Conservation (phyloP, 1,140 invertebrate genomes). For the Scylla paramamosain region DNA sequence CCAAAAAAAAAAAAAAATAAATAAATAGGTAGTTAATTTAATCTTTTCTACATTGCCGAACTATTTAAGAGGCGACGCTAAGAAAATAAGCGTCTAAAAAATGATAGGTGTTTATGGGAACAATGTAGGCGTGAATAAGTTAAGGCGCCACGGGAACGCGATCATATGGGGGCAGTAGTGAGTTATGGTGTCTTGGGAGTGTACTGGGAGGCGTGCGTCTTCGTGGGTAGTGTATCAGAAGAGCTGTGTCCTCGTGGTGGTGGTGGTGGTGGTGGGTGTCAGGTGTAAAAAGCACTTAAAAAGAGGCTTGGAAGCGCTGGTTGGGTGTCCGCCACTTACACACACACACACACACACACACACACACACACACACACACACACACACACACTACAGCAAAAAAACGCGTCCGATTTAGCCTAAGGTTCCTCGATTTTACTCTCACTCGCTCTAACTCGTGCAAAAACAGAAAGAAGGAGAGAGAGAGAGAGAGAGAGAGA, state of each 20-base stretch:
- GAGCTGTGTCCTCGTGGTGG: background rate
- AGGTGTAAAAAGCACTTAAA: background rate
- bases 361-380: conserved; percentile 12
- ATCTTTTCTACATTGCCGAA: no score
- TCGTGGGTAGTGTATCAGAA: background rate
- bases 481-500: background rate
- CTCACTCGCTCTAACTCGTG: no score
- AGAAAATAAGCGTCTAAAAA: no score
- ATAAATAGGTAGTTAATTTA: no score
- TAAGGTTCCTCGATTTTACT: background rate
- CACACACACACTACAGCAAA: background rate
- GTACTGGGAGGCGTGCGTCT: no score
- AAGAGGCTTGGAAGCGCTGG: background rate
- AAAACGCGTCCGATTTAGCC: background rate
- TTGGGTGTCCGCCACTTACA: background rate
- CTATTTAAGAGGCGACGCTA: no score
- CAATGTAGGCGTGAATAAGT: no score
- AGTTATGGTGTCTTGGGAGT: no score
- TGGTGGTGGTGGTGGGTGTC: background rate
- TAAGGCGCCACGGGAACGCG: no score
- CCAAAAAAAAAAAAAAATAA: no score
- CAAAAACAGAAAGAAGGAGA: background rate
- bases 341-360: conserved; percentile 21
- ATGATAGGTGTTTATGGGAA: no score
- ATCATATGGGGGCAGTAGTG: no score